phyloP scores from a whole-genome alignment of 2,113 vertebrate species.

The Passer domesticus region DNA sequence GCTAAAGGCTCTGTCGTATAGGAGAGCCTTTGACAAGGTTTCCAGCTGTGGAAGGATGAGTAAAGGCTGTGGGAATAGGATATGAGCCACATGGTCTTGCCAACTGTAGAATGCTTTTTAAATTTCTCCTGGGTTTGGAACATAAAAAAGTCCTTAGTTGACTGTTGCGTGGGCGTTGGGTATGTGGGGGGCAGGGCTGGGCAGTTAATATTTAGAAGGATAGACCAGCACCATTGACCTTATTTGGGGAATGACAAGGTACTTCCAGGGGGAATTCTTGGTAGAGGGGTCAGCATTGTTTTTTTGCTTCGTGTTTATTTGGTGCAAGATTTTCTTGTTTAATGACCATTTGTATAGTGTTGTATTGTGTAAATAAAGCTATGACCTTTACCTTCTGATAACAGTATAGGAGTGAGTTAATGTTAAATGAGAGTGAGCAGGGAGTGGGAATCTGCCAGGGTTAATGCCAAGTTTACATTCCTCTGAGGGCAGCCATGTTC shows the following conservation, averaged over 20 bases:
- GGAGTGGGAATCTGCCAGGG: conserved; percentile 25
- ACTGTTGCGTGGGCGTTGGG: neutral
- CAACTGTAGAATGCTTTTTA: conserved; percentile 44
- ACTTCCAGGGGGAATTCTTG: conserved; percentile 6
- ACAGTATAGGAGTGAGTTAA: conserved; percentile 36
- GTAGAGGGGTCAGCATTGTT: conserved; percentile 22
- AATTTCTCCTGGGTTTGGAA: conserved; percentile 47
- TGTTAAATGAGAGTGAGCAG: conserved; percentile 39
- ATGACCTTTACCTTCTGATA: conserved; percentile 57
- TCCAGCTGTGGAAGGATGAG: conserved; percentile 68
- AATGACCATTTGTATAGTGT: neutral
- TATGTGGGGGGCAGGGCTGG: neutral
- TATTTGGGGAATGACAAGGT: neutral
- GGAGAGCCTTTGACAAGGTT: conserved; percentile 56
- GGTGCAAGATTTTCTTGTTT: conserved; percentile 23
- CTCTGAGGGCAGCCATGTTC: conserved; percentile 60
- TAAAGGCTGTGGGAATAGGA: conserved; percentile 69
- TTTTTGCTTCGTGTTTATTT: conserved; percentile 23
- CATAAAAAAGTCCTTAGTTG: neutral
- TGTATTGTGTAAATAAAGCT: conserved; percentile 60
- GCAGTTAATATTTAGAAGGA: conserved; percentile 42
- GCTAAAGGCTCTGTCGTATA: conserved; percentile 18
- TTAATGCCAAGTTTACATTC: conserved; percentile 72
- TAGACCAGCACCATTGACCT: neutral
- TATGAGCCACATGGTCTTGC: conserved; percentile 17